A percentile compares a stretch with the other conserved stretches of the same genome.
These are phyloP conservation scores for Panopea generosa DNA, from an alignment of 2,888 invertebrate genomes.

Conservation along the genomic window DNA sequence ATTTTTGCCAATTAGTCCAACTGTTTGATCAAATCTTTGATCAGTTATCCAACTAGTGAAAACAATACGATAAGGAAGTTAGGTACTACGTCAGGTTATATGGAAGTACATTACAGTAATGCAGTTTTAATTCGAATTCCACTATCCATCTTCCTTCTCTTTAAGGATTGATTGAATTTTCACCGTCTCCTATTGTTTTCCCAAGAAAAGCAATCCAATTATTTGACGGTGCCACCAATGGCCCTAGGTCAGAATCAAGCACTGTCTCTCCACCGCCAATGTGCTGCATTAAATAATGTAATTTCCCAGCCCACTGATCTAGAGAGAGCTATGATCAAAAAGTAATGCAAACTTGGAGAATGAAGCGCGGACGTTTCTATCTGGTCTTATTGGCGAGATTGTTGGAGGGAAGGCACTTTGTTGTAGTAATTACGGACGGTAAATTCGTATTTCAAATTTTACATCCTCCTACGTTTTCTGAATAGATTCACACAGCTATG, in stretches of 20 bases:
- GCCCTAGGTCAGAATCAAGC: slow-evolving; percentile 52
- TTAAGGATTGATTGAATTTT: slow-evolving; percentile 24
- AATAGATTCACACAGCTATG: slow-evolving; percentile 59
- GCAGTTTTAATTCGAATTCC: slow-evolving; percentile 1
- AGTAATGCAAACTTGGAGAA: slow-evolving; percentile 52
- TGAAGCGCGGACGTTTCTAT: slow-evolving; percentile 33
- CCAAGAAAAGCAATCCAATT: slow-evolving; percentile 58
- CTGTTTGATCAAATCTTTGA: too few relatives aligned
- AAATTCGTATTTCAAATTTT: slow-evolving; percentile 59
- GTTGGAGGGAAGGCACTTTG: slow-evolving; percentile 51
- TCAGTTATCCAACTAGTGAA: too few relatives aligned
- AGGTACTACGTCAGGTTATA: too few relatives aligned
- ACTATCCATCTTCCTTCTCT: slow-evolving; percentile 1
- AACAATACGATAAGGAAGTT: too few relatives aligned
- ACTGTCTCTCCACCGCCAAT: slow-evolving; percentile 33
- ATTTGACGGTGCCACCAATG: slow-evolving; percentile 17
- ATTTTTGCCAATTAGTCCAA: too few relatives aligned
- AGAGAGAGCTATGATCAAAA: slow-evolving; percentile 54
- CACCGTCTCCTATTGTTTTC: slow-evolving; percentile 43
- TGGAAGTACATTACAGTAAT: slow-evolving; percentile 5
- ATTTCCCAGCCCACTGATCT: slow-evolving; percentile 62
- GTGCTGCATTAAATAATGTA: slow-evolving; percentile 66
- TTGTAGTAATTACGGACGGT: slow-evolving; percentile 56
- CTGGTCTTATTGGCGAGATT: slow-evolving; percentile 22
- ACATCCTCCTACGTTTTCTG: slow-evolving; percentile 58